These are phyloP conservation scores for Nomada ruficornis DNA, from an alignment of 2,888 invertebrate genomes.

Conservation along the genomic window DNA sequence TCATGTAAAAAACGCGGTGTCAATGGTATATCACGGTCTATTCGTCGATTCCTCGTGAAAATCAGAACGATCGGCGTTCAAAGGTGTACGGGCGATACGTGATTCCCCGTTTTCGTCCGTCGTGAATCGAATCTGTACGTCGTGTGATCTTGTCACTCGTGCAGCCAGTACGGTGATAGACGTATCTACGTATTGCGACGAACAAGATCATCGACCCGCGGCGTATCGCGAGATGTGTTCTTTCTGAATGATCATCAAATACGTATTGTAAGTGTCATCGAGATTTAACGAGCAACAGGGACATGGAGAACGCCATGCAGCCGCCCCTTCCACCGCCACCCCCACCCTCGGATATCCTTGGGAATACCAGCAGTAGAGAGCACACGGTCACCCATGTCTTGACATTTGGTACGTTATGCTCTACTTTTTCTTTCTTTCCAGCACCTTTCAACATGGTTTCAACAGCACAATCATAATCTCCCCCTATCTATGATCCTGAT, in stretches of 20 bases:
- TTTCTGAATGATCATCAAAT: constrained; percentile 15
- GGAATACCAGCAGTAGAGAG: constrained; percentile 64
- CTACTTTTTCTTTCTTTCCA: constrained; percentile 23
- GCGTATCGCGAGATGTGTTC: constrained; percentile 41
- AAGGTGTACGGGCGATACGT: background rate
- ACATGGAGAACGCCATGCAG: constrained; percentile 79
- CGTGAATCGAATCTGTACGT: background rate
- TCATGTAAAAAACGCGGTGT: constrained; percentile 49
- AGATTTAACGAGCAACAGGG: constrained; percentile 30
- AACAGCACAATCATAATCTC: background rate
- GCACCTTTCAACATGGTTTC: background rate
- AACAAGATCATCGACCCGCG: constrained; percentile 18
- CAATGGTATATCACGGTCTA: constrained; percentile 32
- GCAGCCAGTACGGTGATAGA: constrained; percentile 1
- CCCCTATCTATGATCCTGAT: constrained; percentile 35
- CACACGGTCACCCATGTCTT: constrained; percentile 86
- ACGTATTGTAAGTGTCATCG: constrained; percentile 40
- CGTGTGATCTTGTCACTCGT: constrained; percentile 20
- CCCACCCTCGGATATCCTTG: constrained; percentile 52
- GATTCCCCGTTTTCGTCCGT: background rate
- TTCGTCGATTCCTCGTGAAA: constrained; percentile 9
- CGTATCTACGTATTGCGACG: constrained; percentile 29
- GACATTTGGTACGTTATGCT: constrained; percentile 85
- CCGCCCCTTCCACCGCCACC: constrained; percentile 71
- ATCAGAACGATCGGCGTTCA: background rate